Percentiles rank a stretch among this genome's conserved stretches.
These are phyloP conservation scores for Malachius bipustulatus DNA, from an alignment of 2,888 invertebrate species.

Conservation along the genomic window DNA sequence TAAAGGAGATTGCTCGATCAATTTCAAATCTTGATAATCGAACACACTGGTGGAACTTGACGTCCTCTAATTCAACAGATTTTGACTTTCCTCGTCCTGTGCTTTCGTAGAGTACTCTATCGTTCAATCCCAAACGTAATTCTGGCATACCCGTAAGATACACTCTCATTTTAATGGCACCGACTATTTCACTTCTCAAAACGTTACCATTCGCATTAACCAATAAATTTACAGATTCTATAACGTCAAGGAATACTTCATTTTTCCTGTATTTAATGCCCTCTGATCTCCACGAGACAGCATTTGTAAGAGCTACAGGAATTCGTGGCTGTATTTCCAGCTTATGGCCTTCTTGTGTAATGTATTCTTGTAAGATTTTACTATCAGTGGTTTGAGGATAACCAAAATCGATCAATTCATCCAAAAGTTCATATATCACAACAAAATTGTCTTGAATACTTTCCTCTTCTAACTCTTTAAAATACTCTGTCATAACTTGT, in stretches of 20 bases:
- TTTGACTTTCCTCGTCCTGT: conserved; percentile 96
- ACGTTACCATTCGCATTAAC: conserved; percentile 96
- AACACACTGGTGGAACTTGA: conserved; percentile 98
- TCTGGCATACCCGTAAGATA: conserved; percentile 99
- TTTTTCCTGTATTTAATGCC: conserved; percentile 98
- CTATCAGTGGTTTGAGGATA: conserved; percentile 98
- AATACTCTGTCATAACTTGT: conserved; percentile 90
- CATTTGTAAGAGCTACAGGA: conserved; percentile 98
- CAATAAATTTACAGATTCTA: conserved; percentile 92
- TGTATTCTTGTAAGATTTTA: conserved; percentile 95
- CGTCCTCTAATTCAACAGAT: conserved; percentile 95
- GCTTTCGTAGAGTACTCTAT: conserved; percentile 95
- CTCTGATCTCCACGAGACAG: conserved; percentile 97
- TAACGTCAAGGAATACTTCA: conserved; percentile 97
- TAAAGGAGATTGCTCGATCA: conserved; percentile 95
- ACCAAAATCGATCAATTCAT: conserved; percentile 95
- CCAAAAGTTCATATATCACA: conserved; percentile 91
- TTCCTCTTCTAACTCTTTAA: conserved; percentile 96
- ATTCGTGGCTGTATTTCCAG: conserved; percentile 91
- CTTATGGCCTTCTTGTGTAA: conserved; percentile 97
- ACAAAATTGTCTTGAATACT: conserved; percentile 98
- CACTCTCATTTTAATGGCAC: conserved; percentile 97
- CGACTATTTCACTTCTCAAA: conserved; percentile 93
- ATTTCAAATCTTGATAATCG: conserved; percentile 93
- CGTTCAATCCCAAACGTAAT: conserved; percentile 87